Conservation (phyloP, 1,140 invertebrate species). For the Drosophila malerkotliana region DNA sequence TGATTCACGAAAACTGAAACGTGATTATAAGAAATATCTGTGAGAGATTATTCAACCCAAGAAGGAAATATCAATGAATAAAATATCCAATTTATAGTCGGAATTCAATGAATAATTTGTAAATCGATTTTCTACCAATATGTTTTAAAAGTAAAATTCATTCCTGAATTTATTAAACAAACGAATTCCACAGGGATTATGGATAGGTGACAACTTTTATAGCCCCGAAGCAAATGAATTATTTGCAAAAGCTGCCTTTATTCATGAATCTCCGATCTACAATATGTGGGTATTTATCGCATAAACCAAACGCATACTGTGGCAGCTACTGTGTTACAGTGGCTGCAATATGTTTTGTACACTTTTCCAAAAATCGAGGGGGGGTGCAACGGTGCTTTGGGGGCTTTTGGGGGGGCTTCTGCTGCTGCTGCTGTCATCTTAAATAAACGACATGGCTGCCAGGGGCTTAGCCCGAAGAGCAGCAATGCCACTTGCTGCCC, state of each 20-base stretch:
- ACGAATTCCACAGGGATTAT: conserved; percentile 5
- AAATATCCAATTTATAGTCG: no score
- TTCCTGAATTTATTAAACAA: background rate
- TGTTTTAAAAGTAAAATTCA: background rate
- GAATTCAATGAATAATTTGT: no score
- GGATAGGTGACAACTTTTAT: conserved; percentile 17
- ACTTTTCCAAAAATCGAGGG: conserved; percentile 57
- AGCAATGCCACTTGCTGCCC: conserved; percentile 31
- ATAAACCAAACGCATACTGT: conserved; percentile 29
- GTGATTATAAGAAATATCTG: background rate
- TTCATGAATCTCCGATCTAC: conserved; percentile 13
- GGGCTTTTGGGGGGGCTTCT: conserved; percentile 6
- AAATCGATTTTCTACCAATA: background rate
- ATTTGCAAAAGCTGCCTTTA: conserved; percentile 10
- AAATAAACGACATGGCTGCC: conserved; percentile 77
- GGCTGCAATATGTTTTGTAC: conserved; percentile 69
- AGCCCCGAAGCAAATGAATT: background rate
- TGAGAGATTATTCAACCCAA: no score
- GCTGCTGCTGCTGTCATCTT: conserved; percentile 71
- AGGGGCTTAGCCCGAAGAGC: conserved; percentile 54
- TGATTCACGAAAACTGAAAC: conserved; percentile 2
- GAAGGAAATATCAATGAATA: no score
- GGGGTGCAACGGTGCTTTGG: conserved; percentile 8
- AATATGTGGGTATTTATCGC: conserved; percentile 27
- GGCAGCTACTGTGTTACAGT: conserved; percentile 49